Conservation (phyloP, 2,797 vertebrate genomes). For the Iguana delicatissima region DNA sequence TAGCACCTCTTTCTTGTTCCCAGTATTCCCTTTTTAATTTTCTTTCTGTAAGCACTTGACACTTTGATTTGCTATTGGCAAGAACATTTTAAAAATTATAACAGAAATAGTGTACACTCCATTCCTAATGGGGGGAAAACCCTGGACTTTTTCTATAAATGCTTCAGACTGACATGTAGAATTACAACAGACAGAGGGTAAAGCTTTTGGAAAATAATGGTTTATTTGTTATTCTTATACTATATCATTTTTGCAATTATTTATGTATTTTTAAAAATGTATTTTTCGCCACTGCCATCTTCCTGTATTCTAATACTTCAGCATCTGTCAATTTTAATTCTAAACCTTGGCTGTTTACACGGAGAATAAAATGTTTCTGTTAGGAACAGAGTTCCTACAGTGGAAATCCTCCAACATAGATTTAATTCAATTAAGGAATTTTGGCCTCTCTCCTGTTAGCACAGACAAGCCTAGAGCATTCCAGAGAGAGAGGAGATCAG, state of each 20-base stretch:
- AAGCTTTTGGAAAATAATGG: not conserved
- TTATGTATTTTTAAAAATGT: not conserved
- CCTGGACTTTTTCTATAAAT: not conserved
- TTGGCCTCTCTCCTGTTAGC: not conserved
- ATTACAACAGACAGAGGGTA: not conserved
- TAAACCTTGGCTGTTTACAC: not conserved
- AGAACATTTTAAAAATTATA: not conserved
- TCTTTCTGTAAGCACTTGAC: not conserved
- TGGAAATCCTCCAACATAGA: constrained; percentile 51
- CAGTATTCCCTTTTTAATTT: not conserved
- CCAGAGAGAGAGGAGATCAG: not conserved
- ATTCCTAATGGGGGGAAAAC: not conserved
- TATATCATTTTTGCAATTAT: not conserved
- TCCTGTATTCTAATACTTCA: not conserved
- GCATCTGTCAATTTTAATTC: not conserved
- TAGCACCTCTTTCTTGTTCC: too few relatives aligned
- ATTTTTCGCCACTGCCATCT: not conserved
- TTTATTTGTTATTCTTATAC: not conserved
- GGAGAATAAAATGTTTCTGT: not conserved
- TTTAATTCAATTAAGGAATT: constrained; percentile 37
- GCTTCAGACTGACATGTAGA: not conserved
- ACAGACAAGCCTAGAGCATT: not conserved
- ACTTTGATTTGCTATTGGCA: not conserved
- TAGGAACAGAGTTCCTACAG: not conserved
- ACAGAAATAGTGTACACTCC: not conserved